These are phyloP conservation scores for Toxotes chatareus DNA, from an alignment of 2,113 vertebrate species.

Conservation along the genomic window DNA sequence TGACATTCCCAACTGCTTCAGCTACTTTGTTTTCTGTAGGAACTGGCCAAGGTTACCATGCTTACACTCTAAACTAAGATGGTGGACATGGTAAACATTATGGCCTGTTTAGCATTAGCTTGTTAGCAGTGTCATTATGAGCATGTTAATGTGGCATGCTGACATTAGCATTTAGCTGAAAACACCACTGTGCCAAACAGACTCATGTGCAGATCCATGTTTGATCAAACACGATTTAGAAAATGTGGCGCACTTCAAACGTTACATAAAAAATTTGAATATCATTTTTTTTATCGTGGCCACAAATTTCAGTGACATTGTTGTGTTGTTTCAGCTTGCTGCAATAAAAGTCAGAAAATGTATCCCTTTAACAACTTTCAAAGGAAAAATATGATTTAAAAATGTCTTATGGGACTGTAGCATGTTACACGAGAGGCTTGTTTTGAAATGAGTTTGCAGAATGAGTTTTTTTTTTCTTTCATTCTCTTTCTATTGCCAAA, in stretches of 20 bases:
- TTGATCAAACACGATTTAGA: too few relatives aligned
- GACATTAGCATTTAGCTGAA: not conserved
- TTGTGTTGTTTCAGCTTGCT: not conserved
- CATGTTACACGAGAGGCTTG: not conserved
- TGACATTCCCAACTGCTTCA: not conserved
- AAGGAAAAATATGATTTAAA: not conserved
- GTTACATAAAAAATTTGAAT: not conserved
- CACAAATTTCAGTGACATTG: not conserved
- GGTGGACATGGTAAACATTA: not conserved
- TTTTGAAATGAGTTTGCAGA: not conserved
- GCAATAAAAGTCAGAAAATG: not conserved
- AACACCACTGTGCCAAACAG: too few relatives aligned
- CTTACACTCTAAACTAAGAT: not conserved
- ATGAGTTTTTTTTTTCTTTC: not conserved
- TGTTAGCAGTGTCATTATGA: not conserved
- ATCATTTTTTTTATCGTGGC: not conserved
- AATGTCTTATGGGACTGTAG: not conserved
- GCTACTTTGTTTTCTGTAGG: not conserved
- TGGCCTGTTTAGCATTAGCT: not conserved
- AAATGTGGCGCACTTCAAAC: not conserved
- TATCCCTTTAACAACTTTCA: not conserved
- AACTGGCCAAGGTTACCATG: not conserved
- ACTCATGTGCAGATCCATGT: too few relatives aligned
- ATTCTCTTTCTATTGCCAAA: conserved; percentile 5
- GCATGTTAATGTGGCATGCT: not conserved